Base-by-base conservation (phyloP, 2,888 invertebrate genomes). In the Plagiodera versicolora region DNA sequence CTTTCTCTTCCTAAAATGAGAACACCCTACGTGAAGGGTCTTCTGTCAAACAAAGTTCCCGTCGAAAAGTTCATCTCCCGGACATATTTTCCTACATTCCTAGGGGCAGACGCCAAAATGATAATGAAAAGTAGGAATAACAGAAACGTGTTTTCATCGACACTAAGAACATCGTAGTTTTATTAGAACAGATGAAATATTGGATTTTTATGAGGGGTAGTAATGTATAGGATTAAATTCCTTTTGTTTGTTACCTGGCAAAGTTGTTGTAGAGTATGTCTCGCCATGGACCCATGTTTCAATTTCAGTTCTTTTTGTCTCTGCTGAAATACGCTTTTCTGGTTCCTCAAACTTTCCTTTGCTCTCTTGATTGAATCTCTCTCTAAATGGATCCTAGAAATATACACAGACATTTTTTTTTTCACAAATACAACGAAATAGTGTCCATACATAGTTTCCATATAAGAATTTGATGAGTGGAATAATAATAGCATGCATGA, bases 321-420 rank as follows among this genome's bases (percentile, higher is more conserved):
- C 68, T 88, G 87, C 19, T 87, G 83, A 55, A 92, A 86, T 49
- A 87, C 86, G 45, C 85, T 87, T 58, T 88, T 84, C 60, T 92
- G 87, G 1, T 87, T 85, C 44, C 87, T 83, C 61, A 92, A 77
- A 52, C 88, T 90, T 63, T 90, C 91, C 68, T 91, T 86, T n/a
- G 92, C 92, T 1, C 91, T 83, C n/a, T 91, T 84, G 76, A 92
- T 90, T 17, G 91, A 91, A 73, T 92, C 92, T 5, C 92, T 81
- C 74, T 92, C 92, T 44, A 92, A 82, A 67, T 92, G 86, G 51
- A 92, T 91, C 54, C 92, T 39, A 11, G 2, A 14, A 2, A n/a
- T 14, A 24, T 24, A 24, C 24, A 24, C 24, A 24, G 6, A 24
- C 3, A 24, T 24, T 24, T 6, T 5, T 5, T 24, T 6, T 5